phyloP scores from a whole-genome alignment of 2,888 invertebrate species.

The Tuta absoluta region DNA sequence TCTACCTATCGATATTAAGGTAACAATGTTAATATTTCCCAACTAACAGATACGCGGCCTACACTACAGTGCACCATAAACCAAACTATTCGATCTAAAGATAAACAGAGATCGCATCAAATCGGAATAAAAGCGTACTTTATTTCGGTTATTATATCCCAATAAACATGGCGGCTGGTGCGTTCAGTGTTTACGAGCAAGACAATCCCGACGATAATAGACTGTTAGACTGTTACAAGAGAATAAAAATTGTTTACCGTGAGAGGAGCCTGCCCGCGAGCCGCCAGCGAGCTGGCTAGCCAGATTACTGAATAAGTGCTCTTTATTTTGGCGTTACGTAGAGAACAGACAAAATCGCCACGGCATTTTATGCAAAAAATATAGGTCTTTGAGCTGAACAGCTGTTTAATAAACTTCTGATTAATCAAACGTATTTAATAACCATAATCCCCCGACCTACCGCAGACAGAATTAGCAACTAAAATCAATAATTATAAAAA shows the following conservation, averaged over 20 bases:
- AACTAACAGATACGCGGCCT: not conserved
- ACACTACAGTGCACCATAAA: slow-evolving; percentile 42
- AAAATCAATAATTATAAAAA: slow-evolving; percentile 12
- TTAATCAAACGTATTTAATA: too few relatives aligned
- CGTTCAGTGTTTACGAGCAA: slow-evolving; percentile 45
- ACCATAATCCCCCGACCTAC: slow-evolving; percentile 2
- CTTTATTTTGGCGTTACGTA: not conserved
- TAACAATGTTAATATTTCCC: slow-evolving; percentile 11
- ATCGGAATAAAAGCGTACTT: slow-evolving; percentile 68
- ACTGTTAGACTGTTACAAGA: slow-evolving; percentile 56
- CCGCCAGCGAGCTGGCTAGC: not conserved
- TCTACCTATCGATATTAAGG: slow-evolving; percentile 14
- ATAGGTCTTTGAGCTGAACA: not conserved
- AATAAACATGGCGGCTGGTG: slow-evolving; percentile 57
- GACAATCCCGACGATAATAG: slow-evolving; percentile 66
- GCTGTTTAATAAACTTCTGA: not conserved
- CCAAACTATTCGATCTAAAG: slow-evolving; percentile 59
- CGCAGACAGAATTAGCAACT: slow-evolving; percentile 19
- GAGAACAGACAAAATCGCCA: not conserved
- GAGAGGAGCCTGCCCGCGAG: slow-evolving; percentile 36
- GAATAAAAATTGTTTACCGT: slow-evolving; percentile 68
- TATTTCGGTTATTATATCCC: slow-evolving; percentile 69
- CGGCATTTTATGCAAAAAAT: not conserved
- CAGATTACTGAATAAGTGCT: slow-evolving; percentile 14
- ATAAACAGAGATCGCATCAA: slow-evolving; percentile 70